Percentiles rank a stretch among this genome's conserved stretches.
Conservation (phyloP, 2,113 vertebrate genomes). For the Psittacus erithacus region DNA sequence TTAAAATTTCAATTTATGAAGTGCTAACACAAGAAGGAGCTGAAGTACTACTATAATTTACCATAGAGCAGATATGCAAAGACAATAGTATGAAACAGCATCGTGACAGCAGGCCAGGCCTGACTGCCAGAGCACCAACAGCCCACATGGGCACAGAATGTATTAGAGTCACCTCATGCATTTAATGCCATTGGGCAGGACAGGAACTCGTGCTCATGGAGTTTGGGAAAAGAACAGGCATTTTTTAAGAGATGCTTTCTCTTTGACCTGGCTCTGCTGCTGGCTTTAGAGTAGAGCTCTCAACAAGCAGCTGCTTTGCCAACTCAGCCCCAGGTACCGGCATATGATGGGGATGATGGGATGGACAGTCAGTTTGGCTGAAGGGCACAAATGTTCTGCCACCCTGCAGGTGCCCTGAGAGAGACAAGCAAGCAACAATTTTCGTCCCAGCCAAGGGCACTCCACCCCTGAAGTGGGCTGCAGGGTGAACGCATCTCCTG, state of each 20-base stretch:
- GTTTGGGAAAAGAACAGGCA: neutral
- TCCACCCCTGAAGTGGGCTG: neutral
- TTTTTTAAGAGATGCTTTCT: neutral
- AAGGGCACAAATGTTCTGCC: neutral
- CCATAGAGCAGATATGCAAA: neutral
- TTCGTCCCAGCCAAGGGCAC: neutral
- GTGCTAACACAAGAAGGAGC: neutral
- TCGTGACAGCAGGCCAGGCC: neutral
- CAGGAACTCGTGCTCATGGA: neutral
- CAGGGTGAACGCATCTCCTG: neutral
- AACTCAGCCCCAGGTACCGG: neutral
- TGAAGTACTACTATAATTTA: neutral
- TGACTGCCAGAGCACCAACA: neutral
- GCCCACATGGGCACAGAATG: accelerated
- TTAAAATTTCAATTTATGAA: constrained; percentile 25
- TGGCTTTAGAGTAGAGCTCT: neutral
- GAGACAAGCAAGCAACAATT: neutral
- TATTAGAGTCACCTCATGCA: neutral
- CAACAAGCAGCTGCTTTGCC: neutral
- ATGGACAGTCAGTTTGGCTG: neutral
- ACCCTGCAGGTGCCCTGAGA: neutral
- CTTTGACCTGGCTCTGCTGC: neutral
- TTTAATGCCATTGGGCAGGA: neutral
- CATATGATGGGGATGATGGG: neutral
- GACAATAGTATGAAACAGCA: neutral